Base-by-base conservation (phyloP, 2,113 vertebrate species). In the Chaetorhynchus papuensis region DNA sequence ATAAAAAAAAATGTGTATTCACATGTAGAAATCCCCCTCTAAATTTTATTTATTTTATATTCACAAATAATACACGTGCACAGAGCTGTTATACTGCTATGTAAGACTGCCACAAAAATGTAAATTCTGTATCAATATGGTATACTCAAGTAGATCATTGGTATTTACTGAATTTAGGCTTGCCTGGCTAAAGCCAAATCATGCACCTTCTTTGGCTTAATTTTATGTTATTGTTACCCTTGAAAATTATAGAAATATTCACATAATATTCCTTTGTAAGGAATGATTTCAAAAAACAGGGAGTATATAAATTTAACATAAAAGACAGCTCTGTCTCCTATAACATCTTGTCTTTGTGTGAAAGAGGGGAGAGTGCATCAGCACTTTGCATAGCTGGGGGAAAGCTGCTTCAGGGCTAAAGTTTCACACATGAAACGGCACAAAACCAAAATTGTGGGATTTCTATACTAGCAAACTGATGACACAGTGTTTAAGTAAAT, bases 21-120 rank as follows among this genome's bases (percentile, higher is more conserved):
- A 66, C 11, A 75, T 3, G 13, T 50, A 83, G 21, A 74, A 86
- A 88, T 35, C 8, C 13, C 22, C 17, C 45, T 81, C 45, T 86
- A 83, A 80, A 81, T 78, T 61, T 70, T 89, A 63, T 71, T 92
- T 87, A 54, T 80, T 83, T 91, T 61, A 24, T 74, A 81, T 61
- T 65, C 28, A 63, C 12, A 74, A 83, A 75, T 63, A 33, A 86
- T 75, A 35, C 33, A 61, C 0, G 0, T 61, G 30, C 47, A 74
- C 11, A 90, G 59, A 89, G 19, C 7, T 69, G 28, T 76, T 85
- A 37, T 33, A 57, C 13, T 80, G 59, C 59, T 65, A n/a, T 54
- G 11, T 9, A 31, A 76, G n/a, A 35, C 16, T n/a, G 31, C 44
- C 35, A 79, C 21, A 72, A 88, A 82, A 77, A 69, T 16, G 7